Evolutionary conservation across 2,113 vertebrate species (phyloP), one percentile per base, ranked within the genome.

Genomic region (Oenanthe oenanthe): DNA sequence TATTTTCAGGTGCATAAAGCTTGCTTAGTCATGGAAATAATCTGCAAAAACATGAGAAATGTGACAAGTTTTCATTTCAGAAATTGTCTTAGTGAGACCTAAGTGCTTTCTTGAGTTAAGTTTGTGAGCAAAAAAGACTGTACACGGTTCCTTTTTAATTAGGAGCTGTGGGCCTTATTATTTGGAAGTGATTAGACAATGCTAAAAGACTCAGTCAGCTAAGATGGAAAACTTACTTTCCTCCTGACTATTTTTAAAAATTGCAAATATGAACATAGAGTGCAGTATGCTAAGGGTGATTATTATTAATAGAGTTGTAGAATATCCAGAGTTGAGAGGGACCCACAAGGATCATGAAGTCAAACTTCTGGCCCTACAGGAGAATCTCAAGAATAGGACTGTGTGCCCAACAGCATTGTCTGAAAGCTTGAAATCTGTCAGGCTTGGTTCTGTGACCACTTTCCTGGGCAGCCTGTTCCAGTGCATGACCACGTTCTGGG

Each of bases 131-230:
- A 25, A 77, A 50, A 56, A 57, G 42, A 47, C 48, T 67, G 6
- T 38, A 43, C 40, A 21, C 45, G 20, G 48, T 63, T 50, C 38
- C n/a, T 73, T 81, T 91, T 93, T 92, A 95, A 91, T 84, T 96
- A 73, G 92, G 80, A 89, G 74, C 91, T 92, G 12, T 92, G 96
- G 88, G 83, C 85, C 79, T 95, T 95, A 54, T 96, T 95, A 83
- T 65, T 78, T 88, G 50, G 47, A 89, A 38, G 7, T 45, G 51
- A 85, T 95, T 68, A 85, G 40, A 75, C 36, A 65, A 5, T 45
- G 42, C n/a, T 91, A 38, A 79, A 93, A 92, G 53, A 75, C 38
- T 38, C 51, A 79, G 20, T 38, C 51, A 79, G 20, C 74, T 88
- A 54, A 77, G 50, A 74, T 22, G 25, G 58, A 91, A 93, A 89